Evolutionary conservation across 2,797 vertebrate genomes (phyloP), one percentile per base, ranked within the genome.

Genomic region (Tamandua tetradactyla): DNA sequence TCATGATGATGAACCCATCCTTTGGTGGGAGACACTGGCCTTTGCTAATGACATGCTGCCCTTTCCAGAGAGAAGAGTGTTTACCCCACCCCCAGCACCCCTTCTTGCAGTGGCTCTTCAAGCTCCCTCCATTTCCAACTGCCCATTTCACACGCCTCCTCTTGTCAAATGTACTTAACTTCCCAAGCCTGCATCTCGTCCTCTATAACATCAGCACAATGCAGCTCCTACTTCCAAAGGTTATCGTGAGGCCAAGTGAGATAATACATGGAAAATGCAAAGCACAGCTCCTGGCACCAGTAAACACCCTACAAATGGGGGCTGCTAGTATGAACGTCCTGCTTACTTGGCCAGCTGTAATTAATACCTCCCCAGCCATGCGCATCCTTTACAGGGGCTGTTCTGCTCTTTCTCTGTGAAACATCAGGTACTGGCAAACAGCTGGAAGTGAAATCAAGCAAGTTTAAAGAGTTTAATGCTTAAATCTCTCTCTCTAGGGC

Each of bases 11-110:
- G 18, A 23, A 20, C 75, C 25, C 32, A 44, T 44, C 57, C 13
- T 32, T 7, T 14, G 0, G 15, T 7, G 10, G 69, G 27, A 44
- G 14, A 10, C 2, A 0, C 0, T 20, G 30, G 18, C 10, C 81
- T 59, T 74, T 20, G 0, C 30, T 40, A 78, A 91, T 42, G 1
- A 44, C 52, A 30, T 0, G 0, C 12, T 23, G 66, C 2, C 22
- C 57, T 18, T 30, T 49, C 57, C 61, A 15, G 47, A 75, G 72
- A 80, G 62, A 85, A n/a, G 64, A 17, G 20, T 11, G 74, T 37
- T 55, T 23, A 22, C 18, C 27, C 83, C 7, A 3, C 5, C 4
- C 61, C 62, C 14, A 2, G 27, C 3, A 40, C 55, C 61, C 69
- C 13, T 72, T 44, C 25, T 44, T 27, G 25, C 13, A 7, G 25